Conservation (phyloP, 2,113 vertebrate species). For the Xenus cinereus region DNA sequence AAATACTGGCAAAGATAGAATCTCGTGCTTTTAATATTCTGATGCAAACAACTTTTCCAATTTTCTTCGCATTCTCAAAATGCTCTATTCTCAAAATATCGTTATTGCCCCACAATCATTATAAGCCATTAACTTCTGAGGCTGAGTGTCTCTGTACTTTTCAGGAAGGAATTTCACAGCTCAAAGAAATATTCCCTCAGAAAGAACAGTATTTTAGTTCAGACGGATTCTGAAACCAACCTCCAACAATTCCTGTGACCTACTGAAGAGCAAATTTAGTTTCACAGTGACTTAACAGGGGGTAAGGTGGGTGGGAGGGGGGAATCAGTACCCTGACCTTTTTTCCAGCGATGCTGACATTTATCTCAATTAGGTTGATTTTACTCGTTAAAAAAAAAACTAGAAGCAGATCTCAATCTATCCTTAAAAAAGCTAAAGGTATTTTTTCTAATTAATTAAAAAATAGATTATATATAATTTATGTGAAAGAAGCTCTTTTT, state of each 20-base stretch:
- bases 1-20: background rate
- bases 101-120: background rate
- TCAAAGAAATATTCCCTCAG: background rate
- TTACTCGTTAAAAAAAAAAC: background rate
- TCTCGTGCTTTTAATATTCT: background rate
- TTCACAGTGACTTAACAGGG: background rate
- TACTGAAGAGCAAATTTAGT: background rate
- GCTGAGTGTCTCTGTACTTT: background rate
- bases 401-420: background rate
- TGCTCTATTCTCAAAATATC: background rate
- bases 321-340: background rate
- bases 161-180: background rate
- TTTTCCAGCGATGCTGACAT: background rate
- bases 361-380: background rate
- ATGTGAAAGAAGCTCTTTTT: background rate
- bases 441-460: background rate
- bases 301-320: accelerated
- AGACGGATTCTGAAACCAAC: background rate
- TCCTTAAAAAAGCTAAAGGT: background rate
- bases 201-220: background rate
- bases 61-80: background rate
- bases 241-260: background rate
- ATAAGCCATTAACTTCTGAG: background rate
- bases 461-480: background rate
- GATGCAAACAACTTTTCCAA: background rate